These are phyloP conservation scores for Eupithecia subfuscata DNA, from an alignment of 2,888 invertebrate species.

Conservation along the genomic window DNA sequence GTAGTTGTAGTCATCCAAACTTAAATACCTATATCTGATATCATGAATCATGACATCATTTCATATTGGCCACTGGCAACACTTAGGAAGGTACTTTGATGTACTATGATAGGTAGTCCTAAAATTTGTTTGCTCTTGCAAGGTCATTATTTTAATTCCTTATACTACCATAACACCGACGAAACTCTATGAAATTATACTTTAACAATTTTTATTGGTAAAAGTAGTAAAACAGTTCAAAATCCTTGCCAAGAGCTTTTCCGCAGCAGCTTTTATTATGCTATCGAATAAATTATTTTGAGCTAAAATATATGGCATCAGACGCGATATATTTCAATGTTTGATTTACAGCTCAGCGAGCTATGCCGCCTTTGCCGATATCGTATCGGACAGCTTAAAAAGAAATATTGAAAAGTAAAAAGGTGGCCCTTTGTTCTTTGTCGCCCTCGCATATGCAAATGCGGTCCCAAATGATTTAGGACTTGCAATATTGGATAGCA, in stretches of 20 bases:
- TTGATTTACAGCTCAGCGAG: constrained; percentile 62
- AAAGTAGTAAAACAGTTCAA: neutral
- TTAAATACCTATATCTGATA: neutral
- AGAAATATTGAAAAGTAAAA: constrained; percentile 51
- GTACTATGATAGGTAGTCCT: neutral
- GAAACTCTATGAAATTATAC: neutral
- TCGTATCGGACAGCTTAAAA: constrained; percentile 61
- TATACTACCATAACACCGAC: neutral
- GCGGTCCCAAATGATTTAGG: constrained; percentile 72
- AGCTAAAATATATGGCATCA: constrained; percentile 47
- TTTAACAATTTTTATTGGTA: neutral
- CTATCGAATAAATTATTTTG: constrained; percentile 42
- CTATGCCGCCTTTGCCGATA: constrained; percentile 68
- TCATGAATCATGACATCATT: neutral
- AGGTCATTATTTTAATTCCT: neutral
- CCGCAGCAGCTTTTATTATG: constrained; percentile 38
- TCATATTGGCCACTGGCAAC: neutral
- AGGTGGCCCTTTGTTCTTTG: constrained; percentile 75
- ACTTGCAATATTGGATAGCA: constrained; percentile 68
- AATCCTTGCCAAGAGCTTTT: neutral
- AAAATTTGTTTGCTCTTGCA: neutral
- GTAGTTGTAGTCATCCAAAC: neutral
- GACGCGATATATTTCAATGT: constrained; percentile 50
- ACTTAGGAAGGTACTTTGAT: neutral
- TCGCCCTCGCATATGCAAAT: constrained; percentile 81